Percentiles rank a stretch among this genome's conserved stretches.
These are phyloP conservation scores for Scrobipalpa atriplicella DNA, from an alignment of 2,888 invertebrate species.

Conservation along the genomic window DNA sequence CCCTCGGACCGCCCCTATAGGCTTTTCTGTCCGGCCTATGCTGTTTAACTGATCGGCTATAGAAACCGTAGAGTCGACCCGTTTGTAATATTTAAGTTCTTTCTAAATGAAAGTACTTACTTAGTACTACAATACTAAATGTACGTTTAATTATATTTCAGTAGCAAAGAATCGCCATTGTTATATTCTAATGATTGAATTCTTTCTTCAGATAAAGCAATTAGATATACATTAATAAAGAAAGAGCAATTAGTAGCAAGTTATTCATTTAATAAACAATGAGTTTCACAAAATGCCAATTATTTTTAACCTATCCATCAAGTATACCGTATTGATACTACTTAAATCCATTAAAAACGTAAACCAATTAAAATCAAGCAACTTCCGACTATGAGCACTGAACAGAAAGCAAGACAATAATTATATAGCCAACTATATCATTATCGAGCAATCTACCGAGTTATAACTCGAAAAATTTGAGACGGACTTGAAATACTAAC, in stretches of 20 bases:
- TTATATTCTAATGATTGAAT: neutral
- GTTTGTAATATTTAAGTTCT: neutral
- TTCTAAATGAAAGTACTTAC: too few species aligned
- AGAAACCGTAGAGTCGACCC: conserved; percentile 58
- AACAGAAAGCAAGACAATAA: conserved; percentile 31
- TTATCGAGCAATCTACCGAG: conserved; percentile 37
- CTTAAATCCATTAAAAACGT: conserved; percentile 18
- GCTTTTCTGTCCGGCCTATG: conserved; percentile 83
- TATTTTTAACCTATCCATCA: conserved; percentile 5
- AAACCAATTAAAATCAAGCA: conserved; percentile 20
- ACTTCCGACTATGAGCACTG: conserved; percentile 25
- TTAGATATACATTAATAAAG: conserved; percentile 1
- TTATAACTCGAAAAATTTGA: conserved; percentile 45
- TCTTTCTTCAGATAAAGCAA: neutral
- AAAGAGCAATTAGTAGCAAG: neutral
- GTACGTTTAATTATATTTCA: neutral
- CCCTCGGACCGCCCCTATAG: conserved; percentile 83
- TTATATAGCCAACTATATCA: conserved; percentile 28
- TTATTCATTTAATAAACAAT: neutral
- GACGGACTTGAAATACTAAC: conserved; percentile 37
- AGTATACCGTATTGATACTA: conserved; percentile 19
- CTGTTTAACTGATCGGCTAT: conserved; percentile 79
- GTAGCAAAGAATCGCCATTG: neutral
- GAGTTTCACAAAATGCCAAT: conserved; percentile 12
- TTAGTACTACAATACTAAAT: neutral